phyloP scores from a whole-genome alignment of 2,797 vertebrate species.

The Eremophila alpestris region DNA sequence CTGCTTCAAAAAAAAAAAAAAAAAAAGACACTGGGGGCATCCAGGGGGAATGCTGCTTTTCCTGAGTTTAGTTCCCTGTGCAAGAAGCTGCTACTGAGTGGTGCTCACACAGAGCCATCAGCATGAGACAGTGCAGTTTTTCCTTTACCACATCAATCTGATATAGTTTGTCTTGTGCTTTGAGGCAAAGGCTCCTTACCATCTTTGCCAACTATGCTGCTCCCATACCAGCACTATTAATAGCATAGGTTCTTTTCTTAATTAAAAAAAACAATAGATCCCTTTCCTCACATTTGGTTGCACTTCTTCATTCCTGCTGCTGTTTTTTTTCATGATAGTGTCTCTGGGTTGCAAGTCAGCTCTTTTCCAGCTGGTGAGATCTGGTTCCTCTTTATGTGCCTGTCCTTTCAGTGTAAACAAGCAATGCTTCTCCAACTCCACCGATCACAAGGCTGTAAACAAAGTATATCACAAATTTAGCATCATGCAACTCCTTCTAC shows the following conservation, averaged over 20 bases:
- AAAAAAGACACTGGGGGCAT: neutral
- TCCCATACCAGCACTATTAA: slow-evolving; percentile 24
- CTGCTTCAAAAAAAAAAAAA: neutral
- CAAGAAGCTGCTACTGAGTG: neutral
- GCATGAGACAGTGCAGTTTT: neutral
- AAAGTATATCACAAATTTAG: slow-evolving; percentile 37
- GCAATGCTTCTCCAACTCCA: slow-evolving; percentile 85
- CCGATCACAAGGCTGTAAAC: slow-evolving; percentile 81
- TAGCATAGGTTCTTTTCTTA: neutral
- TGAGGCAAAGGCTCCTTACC: neutral
- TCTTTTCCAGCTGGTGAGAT: neutral
- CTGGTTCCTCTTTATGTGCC: slow-evolving; percentile 28
- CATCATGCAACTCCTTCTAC: neutral
- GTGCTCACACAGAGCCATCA: neutral
- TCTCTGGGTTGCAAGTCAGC: slow-evolving; percentile 20
- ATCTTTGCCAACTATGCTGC: neutral
- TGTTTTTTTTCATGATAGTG: neutral
- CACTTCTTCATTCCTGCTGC: neutral
- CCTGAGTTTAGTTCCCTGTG: slow-evolving; percentile 3
- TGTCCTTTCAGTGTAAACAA: slow-evolving; percentile 82
- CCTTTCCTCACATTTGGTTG: neutral
- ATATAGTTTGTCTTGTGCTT: neutral
- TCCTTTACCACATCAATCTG: slow-evolving; percentile 4
- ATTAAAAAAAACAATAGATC: neutral
- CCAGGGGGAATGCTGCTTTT: neutral